Conservation (phyloP, 2,113 vertebrate genomes). For the Pogonocichla stellata region DNA sequence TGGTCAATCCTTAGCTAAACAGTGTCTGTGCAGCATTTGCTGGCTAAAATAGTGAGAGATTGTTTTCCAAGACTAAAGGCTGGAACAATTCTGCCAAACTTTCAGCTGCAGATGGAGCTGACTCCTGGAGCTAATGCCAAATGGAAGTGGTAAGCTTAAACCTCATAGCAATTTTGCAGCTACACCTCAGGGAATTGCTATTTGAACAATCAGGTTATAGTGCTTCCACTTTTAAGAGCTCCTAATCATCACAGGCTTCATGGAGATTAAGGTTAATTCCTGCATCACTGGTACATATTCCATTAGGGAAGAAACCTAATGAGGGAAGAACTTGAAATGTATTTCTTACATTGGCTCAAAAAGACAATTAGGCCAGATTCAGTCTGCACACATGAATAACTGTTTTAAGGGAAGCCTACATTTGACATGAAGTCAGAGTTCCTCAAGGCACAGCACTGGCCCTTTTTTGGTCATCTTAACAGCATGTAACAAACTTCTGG, state of each 20-base stretch:
- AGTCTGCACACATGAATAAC: slow-evolving; percentile 11
- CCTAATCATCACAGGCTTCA: slow-evolving; percentile 3
- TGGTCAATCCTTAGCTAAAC: slow-evolving; percentile 16
- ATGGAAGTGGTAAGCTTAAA: neutral
- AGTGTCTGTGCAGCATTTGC: neutral
- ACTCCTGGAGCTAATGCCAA: neutral
- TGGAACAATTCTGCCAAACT: neutral
- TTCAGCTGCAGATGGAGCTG: neutral
- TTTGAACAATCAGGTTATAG: neutral
- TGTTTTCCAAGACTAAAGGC: neutral
- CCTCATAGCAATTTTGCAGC: neutral
- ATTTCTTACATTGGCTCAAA: neutral
- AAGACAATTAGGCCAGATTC: neutral
- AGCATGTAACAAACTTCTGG: neutral
- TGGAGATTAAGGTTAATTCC: slow-evolving; percentile 32
- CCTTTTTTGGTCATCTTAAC: slow-evolving; percentile 33
- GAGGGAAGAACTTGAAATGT: neutral
- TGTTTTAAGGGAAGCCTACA: neutral
- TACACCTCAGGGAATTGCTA: neutral
- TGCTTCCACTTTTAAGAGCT: neutral
- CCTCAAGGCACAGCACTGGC: neutral
- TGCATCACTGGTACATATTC: neutral
- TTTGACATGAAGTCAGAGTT: neutral
- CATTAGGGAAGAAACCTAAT: slow-evolving; percentile 29
- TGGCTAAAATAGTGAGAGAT: neutral